A percentile compares a stretch with the other conserved stretches of the same genome.
These are phyloP conservation scores for Austrofundulus limnaeus DNA, from an alignment of 2,113 vertebrate genomes.

Conservation along the genomic window DNA sequence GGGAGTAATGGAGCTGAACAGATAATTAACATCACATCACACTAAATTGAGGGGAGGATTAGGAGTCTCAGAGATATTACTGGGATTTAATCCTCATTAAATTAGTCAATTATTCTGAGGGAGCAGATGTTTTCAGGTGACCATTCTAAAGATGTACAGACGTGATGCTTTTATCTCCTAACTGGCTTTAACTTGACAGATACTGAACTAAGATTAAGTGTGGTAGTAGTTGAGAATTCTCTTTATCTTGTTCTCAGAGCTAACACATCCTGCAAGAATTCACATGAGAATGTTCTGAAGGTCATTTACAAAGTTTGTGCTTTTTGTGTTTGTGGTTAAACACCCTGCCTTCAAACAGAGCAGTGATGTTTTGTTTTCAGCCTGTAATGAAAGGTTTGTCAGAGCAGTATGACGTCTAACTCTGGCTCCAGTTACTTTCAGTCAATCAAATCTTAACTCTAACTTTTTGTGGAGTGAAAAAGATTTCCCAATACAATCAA, in stretches of 20 bases:
- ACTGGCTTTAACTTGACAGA: too few relatives aligned
- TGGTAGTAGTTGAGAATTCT: too few relatives aligned
- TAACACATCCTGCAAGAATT: too few relatives aligned
- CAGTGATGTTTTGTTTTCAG: too few relatives aligned
- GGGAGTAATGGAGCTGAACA: not conserved
- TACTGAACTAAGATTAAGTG: too few relatives aligned
- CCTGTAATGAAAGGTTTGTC: not conserved
- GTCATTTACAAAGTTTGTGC: too few relatives aligned
- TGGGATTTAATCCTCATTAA: conserved; percentile 9
- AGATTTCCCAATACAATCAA: conserved; percentile 40
- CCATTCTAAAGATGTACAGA: not conserved
- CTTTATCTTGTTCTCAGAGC: too few relatives aligned
- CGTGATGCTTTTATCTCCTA: not conserved
- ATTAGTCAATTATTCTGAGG: not conserved
- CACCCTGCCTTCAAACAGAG: too few relatives aligned
- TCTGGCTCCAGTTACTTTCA: conserved; percentile 34
- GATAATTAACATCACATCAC: not conserved
- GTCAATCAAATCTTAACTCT: conserved; percentile 25
- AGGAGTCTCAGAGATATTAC: too few relatives aligned
- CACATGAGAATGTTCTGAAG: too few relatives aligned
- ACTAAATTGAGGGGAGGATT: not conserved
- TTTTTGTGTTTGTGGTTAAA: too few relatives aligned
- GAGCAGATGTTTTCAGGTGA: not conserved
- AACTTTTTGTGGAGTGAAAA: conserved; percentile 19
- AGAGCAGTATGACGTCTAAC: conserved; percentile 4